Percentiles rank a stretch among this genome's conserved stretches.
Evolutionary conservation across 2,797 vertebrate genomes (phyloP).

Genomic region (Notamacropus eugenii): DNA sequence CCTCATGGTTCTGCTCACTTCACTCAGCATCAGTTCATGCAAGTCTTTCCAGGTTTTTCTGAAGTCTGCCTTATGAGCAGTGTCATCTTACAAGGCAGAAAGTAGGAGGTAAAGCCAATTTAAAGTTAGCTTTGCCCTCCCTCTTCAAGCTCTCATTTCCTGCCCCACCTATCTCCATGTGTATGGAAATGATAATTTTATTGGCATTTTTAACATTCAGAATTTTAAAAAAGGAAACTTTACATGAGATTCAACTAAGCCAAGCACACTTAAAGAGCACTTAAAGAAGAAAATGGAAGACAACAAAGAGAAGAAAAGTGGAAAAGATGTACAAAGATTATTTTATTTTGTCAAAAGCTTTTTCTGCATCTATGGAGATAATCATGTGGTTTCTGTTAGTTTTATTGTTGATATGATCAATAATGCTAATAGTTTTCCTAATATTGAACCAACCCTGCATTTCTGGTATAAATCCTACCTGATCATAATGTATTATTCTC

Average conservation of each 20-base stretch:
- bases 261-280: background rate
- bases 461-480: too few species aligned
- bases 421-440: too few species aligned
- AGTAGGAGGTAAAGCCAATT: background rate
- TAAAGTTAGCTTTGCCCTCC: background rate
- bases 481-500: too few species aligned
- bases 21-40: too few species aligned
- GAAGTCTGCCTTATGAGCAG: background rate
- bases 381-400: too few species aligned
- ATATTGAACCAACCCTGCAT: too few species aligned
- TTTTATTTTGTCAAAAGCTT: background rate
- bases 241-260: background rate
- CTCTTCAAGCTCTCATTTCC: background rate
- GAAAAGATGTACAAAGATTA: background rate
- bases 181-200: background rate
- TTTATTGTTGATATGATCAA: too few species aligned
- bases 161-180: background rate
- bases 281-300: background rate
- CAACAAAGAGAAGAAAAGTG: background rate
- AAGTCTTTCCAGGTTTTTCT: too few species aligned
- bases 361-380: too few species aligned
- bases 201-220: background rate
- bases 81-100: background rate
- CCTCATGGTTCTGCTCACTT: too few species aligned
- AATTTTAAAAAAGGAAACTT: background rate